Conservation (phyloP, 2,888 invertebrate genomes). For the Asteroscopus sphinx region DNA sequence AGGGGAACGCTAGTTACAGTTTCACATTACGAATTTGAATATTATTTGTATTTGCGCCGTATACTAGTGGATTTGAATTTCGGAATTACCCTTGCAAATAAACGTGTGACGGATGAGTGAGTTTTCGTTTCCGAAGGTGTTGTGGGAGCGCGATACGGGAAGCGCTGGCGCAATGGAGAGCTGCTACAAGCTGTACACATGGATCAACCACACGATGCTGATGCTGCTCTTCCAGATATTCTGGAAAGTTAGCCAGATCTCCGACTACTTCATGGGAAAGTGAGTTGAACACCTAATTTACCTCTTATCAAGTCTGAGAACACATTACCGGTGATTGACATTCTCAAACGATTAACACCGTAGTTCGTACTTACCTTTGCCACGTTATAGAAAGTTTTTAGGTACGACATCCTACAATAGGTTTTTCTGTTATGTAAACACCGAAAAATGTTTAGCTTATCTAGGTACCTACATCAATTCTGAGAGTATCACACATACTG, state of each 20-base stretch:
- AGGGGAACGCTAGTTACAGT: conserved; percentile 25
- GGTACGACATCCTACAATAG: conserved; percentile 3
- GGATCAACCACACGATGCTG: conserved; percentile 84
- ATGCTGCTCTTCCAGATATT: conserved; percentile 86
- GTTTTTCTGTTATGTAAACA: conserved; percentile 8
- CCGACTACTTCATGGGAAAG: conserved; percentile 85
- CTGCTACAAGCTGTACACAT: conserved; percentile 85
- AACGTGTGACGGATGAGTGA: conserved; percentile 84
- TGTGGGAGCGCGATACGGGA: conserved; percentile 77
- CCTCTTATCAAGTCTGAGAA: conserved; percentile 7
- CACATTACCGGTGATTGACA: conserved; percentile 12
- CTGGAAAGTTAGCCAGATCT: conserved; percentile 87
- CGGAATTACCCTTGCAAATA: conserved; percentile 69
- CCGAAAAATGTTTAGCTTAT: conserved; percentile 8
- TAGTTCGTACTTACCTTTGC: too few species aligned
- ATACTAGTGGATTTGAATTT: conserved; percentile 42
- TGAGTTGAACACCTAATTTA: conserved; percentile 67
- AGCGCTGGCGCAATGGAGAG: conserved; percentile 82
- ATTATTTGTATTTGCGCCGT: conserved; percentile 25
- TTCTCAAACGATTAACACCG: conserved; percentile 8
- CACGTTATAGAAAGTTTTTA: background rate
- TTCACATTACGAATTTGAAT: conserved; percentile 39
- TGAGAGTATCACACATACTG: background rate
- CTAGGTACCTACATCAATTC: background rate
- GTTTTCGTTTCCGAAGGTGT: conserved; percentile 78